Base-by-base conservation (phyloP, 2,888 invertebrate species). In the Drosophila atroscutellata region DNA sequence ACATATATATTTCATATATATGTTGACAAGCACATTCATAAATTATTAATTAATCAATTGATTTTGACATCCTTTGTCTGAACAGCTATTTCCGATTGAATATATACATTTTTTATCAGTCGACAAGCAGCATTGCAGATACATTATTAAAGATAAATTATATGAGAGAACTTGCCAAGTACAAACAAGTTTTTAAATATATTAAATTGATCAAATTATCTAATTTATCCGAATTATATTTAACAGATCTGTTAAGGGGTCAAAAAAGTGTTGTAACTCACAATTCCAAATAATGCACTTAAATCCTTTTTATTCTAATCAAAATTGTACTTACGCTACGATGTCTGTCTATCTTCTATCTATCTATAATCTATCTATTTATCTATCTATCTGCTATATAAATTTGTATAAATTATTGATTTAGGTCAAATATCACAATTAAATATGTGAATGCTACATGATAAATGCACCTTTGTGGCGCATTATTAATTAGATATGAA, bases 401-500 rank as follows among this genome's bases (percentile, higher is more conserved):
- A 9, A 32, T 11, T 32, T 32, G 32, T 9, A 32, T 32, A 32
- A 32, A 3, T 32, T 32, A 30, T 37, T 18, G 18, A 18, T 37
- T 18, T 18, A 0, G 2, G n/a, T 20, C n/a, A n/a, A 2, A 39
- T 9, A n/a, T n/a, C n/a, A 34, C 52, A 15, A 56, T 11, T 11
- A 51, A 45, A 7, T 39, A n/a, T 37, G 2, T 9, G 2, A 20
- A 6, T 11, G 42, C 42, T 5, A 42, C 20, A 42, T 42, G 7
- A 65, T 13, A 30, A 20, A 36, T n/a, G 7, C 11, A 13, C 1
- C 28, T 15, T 28, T 26, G 6, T 7, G 28, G 36, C 30, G 0
- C 9, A 20, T 51, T 36, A 52, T 45, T 52, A 58, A 55, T 68
- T 32, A 34, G 8, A 54, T 26, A 28, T 36, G 24, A 20, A 18